Percentiles rank a stretch among this genome's conserved stretches.
Conservation (phyloP, 2,888 invertebrate genomes). For the Nephrotoma flavescens region DNA sequence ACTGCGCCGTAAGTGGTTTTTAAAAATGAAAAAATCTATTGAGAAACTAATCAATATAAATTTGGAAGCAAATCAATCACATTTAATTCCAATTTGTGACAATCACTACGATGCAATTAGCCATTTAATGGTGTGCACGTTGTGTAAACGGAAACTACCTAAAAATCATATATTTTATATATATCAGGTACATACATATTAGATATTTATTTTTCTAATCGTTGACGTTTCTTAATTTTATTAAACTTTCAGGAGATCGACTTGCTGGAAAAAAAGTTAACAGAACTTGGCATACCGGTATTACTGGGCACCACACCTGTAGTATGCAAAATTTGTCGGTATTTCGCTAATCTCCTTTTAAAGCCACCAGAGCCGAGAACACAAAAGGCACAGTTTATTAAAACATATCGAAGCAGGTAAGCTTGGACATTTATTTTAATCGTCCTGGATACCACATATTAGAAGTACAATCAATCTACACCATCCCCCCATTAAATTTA, state of each 20-base stretch:
- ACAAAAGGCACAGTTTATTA: conserved; percentile 30
- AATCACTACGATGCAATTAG: conserved; percentile 55
- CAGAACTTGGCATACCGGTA: conserved; percentile 51
- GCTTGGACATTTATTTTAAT: neutral
- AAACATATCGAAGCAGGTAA: conserved; percentile 48
- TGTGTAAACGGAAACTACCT: conserved; percentile 61
- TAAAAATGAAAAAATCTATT: conserved; percentile 52
- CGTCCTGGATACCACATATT: neutral
- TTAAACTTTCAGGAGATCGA: conserved; percentile 33
- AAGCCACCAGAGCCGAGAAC: conserved; percentile 41
- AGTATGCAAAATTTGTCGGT: conserved; percentile 68
- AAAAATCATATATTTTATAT: conserved; percentile 63
- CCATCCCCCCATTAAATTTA: too few species aligned
- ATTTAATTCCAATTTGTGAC: conserved; percentile 48
- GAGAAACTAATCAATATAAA: conserved; percentile 45
- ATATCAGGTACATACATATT: conserved; percentile 37
- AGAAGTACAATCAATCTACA: neutral
- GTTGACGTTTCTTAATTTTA: neutral
- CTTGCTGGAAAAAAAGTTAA: conserved; percentile 41
- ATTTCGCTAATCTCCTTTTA: conserved; percentile 56
- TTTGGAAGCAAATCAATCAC: conserved; percentile 41
- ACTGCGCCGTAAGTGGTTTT: conserved; percentile 55
- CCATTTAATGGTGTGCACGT: conserved; percentile 58
- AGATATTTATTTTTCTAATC: neutral
- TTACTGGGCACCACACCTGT: conserved; percentile 50